These are phyloP conservation scores for Dasysyrphus albostriatus DNA, from an alignment of 2,888 invertebrate species.

Conservation along the genomic window DNA sequence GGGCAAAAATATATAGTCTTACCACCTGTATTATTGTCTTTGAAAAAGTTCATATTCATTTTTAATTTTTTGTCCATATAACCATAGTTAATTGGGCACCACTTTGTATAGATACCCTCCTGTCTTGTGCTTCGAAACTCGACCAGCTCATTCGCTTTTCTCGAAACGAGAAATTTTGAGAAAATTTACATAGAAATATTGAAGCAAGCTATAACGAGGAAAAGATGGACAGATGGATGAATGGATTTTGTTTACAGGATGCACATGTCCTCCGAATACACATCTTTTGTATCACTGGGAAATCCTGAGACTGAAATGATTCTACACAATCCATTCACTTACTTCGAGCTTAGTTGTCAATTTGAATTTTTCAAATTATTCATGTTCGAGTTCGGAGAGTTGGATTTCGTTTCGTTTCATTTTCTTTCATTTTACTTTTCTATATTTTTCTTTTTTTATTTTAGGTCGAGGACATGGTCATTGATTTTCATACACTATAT, in stretches of 20 bases:
- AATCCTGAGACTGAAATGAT: conserved; percentile 53
- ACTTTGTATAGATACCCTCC: not conserved
- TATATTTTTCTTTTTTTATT: conserved; percentile 1
- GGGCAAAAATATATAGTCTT: too few relatives aligned
- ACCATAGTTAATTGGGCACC: not conserved
- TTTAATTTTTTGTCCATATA: too few relatives aligned
- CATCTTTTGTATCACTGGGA: conserved; percentile 64
- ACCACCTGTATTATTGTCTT: too few relatives aligned
- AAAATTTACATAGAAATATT: conserved; percentile 15
- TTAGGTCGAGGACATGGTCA: conserved; percentile 71
- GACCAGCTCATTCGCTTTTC: conserved; percentile 5
- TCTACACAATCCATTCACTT: conserved; percentile 64
- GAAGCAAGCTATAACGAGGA: conserved; percentile 15
- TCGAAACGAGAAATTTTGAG: not conserved
- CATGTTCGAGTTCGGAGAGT: conserved; percentile 40
- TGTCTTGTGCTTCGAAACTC: not conserved
- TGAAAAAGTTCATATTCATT: too few relatives aligned
- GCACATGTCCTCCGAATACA: conserved; percentile 39
- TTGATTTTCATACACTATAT: conserved; percentile 64
- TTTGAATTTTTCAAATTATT: conserved; percentile 73
- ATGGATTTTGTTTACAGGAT: conserved; percentile 70
- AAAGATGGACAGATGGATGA: conserved; percentile 72
- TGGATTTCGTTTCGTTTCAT: not conserved
- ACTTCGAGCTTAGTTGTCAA: conserved; percentile 73
- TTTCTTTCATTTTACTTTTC: conserved; percentile 5